Conservation (phyloP, 2,113 vertebrate species). For the Pseudopodoces humilis region DNA sequence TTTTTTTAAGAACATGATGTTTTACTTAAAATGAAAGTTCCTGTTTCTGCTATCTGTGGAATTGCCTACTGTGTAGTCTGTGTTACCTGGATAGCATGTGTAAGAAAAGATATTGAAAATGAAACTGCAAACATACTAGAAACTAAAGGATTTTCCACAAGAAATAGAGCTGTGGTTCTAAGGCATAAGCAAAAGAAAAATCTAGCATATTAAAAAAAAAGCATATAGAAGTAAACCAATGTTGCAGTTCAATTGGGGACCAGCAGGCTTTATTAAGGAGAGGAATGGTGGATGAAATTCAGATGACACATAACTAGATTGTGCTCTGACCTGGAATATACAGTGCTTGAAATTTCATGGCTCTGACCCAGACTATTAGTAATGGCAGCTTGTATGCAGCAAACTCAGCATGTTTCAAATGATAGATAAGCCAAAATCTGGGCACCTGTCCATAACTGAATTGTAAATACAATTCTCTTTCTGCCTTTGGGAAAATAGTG, state of each 20-base stretch:
- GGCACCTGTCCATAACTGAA: conserved; percentile 22
- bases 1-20: background rate
- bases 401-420: conserved; percentile 52
- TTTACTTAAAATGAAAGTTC: background rate
- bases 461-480: conserved; percentile 38
- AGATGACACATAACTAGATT: background rate
- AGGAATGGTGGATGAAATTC: background rate
- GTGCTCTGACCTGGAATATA: conserved; percentile 28
- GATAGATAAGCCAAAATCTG: conserved; percentile 40
- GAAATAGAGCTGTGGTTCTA: background rate
- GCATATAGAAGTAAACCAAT: background rate
- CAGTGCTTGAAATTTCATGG: conserved; percentile 20
- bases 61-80: background rate
- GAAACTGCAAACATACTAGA: background rate
- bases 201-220: background rate
- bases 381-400: conserved; percentile 42
- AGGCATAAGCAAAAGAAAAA: background rate
- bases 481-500: background rate
- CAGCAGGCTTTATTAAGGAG: conserved; percentile 2
- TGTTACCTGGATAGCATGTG: background rate
- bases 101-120: background rate
- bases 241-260: background rate
- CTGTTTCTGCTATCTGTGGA: background rate
- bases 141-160: background rate
- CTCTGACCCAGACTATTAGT: conserved; percentile 46